A percentile compares a stretch with the other conserved stretches of the same genome.
Conservation (phyloP, 2,888 invertebrate species). For the Seira sanloemensis region DNA sequence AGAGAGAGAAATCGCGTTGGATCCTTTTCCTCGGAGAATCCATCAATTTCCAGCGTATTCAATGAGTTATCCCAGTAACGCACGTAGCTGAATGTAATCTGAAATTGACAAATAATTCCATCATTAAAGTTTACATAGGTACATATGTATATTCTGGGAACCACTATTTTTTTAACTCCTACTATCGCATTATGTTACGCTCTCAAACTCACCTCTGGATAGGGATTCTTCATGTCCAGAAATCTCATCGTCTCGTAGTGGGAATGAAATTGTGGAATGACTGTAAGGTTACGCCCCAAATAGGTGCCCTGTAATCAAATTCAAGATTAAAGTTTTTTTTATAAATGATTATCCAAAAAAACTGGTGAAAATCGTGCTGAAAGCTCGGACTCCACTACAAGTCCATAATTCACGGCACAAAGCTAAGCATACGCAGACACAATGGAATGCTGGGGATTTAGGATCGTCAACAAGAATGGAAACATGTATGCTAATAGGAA, state of each 20-base stretch:
- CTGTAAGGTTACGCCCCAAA: slow-evolving; percentile 72
- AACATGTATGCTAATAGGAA: too few species aligned
- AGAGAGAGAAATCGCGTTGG: slow-evolving; percentile 85
- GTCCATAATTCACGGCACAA: too few species aligned
- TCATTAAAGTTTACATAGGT: neutral
- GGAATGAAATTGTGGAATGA: slow-evolving; percentile 73
- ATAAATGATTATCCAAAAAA: too few species aligned
- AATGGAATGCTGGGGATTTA: too few species aligned
- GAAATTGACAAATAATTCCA: slow-evolving; percentile 35
- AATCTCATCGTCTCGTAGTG: slow-evolving; percentile 73
- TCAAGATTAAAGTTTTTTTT: too few species aligned
- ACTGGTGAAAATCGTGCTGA: too few species aligned
- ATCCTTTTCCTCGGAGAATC: slow-evolving; percentile 70
- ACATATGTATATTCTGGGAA: neutral
- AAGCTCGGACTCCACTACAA: too few species aligned
- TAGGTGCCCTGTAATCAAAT: slow-evolving; percentile 70
- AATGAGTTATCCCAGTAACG: slow-evolving; percentile 67
- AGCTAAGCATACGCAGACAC: too few species aligned
- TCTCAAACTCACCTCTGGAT: slow-evolving; percentile 71
- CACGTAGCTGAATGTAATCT: slow-evolving; percentile 73
- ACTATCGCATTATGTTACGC: too few species aligned
- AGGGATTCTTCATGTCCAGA: slow-evolving; percentile 73
- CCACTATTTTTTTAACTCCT: too few species aligned
- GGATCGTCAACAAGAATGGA: too few species aligned
- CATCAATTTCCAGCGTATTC: slow-evolving; percentile 69